Evolutionary conservation across 2,797 vertebrate species (phyloP).

Genomic region (Xiphorhynchus erythropygius): DNA sequence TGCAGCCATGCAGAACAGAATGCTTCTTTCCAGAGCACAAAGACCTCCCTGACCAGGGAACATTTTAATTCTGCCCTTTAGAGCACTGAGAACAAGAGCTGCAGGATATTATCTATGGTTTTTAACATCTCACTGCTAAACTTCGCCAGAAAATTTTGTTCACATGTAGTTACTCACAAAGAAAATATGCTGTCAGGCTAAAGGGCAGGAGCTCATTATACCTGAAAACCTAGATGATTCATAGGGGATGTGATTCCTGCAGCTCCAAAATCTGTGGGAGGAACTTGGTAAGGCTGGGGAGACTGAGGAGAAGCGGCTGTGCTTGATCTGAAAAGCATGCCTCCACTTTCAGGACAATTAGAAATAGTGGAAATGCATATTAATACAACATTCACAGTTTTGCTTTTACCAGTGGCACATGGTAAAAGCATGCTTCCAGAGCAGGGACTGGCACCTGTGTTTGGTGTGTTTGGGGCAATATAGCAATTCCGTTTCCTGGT

Average conservation of each 20-base stretch:
- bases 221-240: fast-evolving
- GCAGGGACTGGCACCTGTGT: neutral
- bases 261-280: neutral
- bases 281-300: neutral
- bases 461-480: neutral
- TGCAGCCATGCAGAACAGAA: neutral
- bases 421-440: neutral
- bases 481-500: neutral
- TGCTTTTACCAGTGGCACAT: neutral
- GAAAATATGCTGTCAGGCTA: neutral
- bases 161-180: neutral
- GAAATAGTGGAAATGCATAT: neutral
- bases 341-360: neutral
- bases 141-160: neutral
- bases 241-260: neutral
- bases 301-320: neutral
- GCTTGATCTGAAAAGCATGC: neutral
- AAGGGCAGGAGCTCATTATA: neutral
- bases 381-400: neutral
- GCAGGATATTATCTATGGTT: neutral
- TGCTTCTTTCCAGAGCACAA: neutral
- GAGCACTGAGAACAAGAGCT: neutral
- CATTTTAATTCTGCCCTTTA: neutral
- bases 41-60: neutral
- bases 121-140: neutral